Percentiles rank a stretch among this genome's conserved stretches.
These are phyloP conservation scores for Cephus spinipes DNA, from an alignment of 2,888 invertebrate species.

Conservation along the genomic window DNA sequence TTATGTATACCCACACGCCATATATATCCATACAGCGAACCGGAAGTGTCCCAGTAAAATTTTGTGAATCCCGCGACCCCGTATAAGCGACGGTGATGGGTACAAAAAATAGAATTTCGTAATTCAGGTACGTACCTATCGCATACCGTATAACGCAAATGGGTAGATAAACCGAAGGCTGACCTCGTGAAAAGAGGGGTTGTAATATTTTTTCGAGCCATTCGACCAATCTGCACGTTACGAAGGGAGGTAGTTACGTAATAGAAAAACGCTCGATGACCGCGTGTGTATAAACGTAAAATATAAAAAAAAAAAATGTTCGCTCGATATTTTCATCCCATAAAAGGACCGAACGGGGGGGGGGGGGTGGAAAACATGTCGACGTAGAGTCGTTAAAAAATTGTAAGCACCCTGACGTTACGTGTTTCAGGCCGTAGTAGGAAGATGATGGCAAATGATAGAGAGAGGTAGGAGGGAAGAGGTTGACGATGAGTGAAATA, in stretches of 20 bases:
- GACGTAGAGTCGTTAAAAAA: neutral
- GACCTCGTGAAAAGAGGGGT: neutral
- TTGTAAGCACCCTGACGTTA: neutral
- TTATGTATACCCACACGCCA: neutral
- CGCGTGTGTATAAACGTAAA: neutral
- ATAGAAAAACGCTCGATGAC: neutral
- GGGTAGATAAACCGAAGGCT: neutral
- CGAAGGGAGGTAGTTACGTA: neutral
- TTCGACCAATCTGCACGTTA: neutral
- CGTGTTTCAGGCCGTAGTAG: neutral
- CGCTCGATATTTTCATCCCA: neutral
- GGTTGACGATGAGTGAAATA: neutral
- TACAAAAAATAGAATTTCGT: neutral
- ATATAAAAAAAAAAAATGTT: neutral
- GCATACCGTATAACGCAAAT: neutral
- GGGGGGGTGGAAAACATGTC: neutral
- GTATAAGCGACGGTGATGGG: neutral
- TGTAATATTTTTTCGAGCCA: neutral
- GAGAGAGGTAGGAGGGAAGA: neutral
- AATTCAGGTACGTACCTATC: neutral
- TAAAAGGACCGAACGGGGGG: neutral
- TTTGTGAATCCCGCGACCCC: neutral
- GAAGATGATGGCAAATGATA: neutral
- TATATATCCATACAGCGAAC: neutral
- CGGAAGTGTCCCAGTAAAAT: neutral